phyloP scores from a whole-genome alignment of 2,888 invertebrate species.

The Cenopis cana region DNA sequence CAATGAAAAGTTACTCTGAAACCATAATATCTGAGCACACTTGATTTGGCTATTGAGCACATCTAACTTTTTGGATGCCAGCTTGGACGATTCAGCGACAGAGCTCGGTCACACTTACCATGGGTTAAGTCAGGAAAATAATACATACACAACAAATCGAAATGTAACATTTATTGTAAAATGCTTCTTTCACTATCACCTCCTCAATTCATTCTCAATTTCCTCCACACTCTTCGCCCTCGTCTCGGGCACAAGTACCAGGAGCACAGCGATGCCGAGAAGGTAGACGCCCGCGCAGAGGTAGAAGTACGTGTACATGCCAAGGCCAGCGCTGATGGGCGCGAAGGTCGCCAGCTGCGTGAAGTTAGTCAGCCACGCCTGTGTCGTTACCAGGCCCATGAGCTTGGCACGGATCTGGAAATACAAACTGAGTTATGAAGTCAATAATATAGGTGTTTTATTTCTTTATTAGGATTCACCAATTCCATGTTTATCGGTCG shows the following conservation, averaged over 20 bases:
- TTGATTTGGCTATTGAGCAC: no score
- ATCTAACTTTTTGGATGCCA: no score
- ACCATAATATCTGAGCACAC: no score
- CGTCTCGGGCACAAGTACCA: conserved; percentile 71
- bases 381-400: conserved; percentile 57
- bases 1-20: no score
- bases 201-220: conserved; percentile 53
- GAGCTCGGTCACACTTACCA: no score
- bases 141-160: no score
- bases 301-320: conserved; percentile 66
- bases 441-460: no score
- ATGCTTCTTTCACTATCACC: background rate
- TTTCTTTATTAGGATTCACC: no score
- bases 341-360: conserved; percentile 55
- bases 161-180: no score
- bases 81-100: no score
- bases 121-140: no score
- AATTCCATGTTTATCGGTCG: no score
- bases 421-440: conserved; percentile 11
- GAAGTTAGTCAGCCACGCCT: conserved; percentile 58
- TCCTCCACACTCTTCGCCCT: conserved; percentile 69
- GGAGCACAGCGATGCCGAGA: conserved; percentile 57
- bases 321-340: conserved; percentile 51
- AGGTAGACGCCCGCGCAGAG: conserved; percentile 63
- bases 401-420: conserved; percentile 65